A percentile compares a stretch with the other conserved stretches of the same genome.
phyloP scores from a whole-genome alignment of 2,113 vertebrate species.

The Oncorhynchus tshawytscha region DNA sequence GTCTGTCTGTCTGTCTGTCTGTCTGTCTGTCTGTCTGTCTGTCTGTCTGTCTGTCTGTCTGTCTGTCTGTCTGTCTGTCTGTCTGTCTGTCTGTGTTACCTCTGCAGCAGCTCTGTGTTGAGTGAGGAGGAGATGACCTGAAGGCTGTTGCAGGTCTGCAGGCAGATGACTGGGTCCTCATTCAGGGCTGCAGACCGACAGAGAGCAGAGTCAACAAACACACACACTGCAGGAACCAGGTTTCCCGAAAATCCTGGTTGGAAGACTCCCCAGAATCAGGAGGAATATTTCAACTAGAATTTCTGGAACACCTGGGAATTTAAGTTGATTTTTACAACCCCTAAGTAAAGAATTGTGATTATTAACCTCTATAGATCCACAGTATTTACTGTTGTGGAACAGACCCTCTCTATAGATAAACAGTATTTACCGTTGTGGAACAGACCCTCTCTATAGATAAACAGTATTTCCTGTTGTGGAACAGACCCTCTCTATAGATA shows the following conservation, averaged over 20 bases:
- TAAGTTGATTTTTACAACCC: too few relatives aligned
- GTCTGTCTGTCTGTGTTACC: conserved; percentile 63
- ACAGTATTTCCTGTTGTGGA: too few relatives aligned
- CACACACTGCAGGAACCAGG: not conserved
- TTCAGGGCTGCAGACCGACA: conserved; percentile 77
- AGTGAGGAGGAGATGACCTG: conserved; percentile 88
- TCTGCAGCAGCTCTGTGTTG: conserved; percentile 88
- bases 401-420: not conserved
- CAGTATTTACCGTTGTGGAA: not conserved
- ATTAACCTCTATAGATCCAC: too few relatives aligned
- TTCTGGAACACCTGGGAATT: too few relatives aligned
- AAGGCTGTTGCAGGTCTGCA: conserved; percentile 90
- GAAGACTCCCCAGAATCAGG: too few relatives aligned
- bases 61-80: not conserved
- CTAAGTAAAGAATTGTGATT: too few relatives aligned
- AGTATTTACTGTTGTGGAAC: too few relatives aligned
- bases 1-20: rapidly evolving
- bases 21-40: too few relatives aligned
- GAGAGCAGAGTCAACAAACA: not conserved
- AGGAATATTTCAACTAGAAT: too few relatives aligned
- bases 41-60: too few relatives aligned
- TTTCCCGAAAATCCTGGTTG: too few relatives aligned
- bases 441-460: conserved; percentile 46
- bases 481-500: too few relatives aligned
- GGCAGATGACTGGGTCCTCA: conserved; percentile 86